Conservation (phyloP, 2,797 vertebrate genomes). For the Epinephelus coioides region DNA sequence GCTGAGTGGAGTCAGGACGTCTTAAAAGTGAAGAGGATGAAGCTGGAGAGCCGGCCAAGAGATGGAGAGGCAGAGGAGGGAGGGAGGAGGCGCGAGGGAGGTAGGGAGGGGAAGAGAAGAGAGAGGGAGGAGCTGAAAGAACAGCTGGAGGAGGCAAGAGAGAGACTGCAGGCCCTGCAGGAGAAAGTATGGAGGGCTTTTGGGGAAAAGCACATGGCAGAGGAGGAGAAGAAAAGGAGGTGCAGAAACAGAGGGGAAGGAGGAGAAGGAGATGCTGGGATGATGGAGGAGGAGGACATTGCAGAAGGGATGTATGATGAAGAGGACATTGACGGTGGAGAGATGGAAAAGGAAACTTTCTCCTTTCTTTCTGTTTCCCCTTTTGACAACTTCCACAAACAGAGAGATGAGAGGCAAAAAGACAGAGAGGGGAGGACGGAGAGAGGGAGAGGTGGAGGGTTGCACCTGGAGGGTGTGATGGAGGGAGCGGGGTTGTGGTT, state of each 20-base stretch:
- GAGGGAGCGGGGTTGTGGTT: conserved; percentile 80
- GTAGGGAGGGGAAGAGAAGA: conserved; percentile 78
- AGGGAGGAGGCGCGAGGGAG: conserved; percentile 67
- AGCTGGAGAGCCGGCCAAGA: conserved; percentile 74
- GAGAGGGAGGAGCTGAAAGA: conserved; percentile 87
- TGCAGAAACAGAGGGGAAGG: conserved; percentile 38
- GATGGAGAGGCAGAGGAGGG: conserved; percentile 53
- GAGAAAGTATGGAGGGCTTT: conserved; percentile 87
- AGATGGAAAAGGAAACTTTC: conserved; percentile 69
- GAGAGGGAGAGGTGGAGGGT: conserved; percentile 53
- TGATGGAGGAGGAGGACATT: conserved; percentile 73
- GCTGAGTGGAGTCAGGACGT: conserved; percentile 80
- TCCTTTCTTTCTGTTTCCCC: conserved; percentile 67
- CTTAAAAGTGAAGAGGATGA: conserved; percentile 81
- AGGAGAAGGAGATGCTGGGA: conserved; percentile 51
- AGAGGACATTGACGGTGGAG: conserved; percentile 66
- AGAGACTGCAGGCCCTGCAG: conserved; percentile 86
- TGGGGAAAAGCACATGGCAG: conserved; percentile 77
- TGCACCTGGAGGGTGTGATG: conserved; percentile 72
- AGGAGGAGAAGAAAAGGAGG: conserved; percentile 66
- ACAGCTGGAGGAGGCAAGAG: conserved; percentile 86
- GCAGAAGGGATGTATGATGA: conserved; percentile 75
- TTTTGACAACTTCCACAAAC: conserved; percentile 65
- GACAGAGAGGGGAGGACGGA: conserved; percentile 52
- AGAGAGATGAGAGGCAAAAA: conserved; percentile 56